Evolutionary conservation across 2,113 vertebrate genomes (phyloP).

Genomic region (Amphiprion percula): DNA sequence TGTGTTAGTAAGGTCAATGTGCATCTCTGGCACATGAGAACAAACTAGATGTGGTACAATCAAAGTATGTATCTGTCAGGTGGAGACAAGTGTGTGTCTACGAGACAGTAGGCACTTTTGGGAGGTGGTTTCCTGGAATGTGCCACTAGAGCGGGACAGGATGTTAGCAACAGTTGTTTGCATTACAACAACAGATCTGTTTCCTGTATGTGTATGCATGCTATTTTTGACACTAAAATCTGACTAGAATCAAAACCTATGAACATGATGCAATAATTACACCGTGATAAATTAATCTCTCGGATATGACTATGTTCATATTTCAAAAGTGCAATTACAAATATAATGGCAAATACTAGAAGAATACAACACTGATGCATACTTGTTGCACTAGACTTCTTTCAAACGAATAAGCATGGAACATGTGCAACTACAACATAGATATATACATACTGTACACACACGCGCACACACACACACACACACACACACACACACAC

Average conservation of each 20-base stretch:
- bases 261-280: background rate
- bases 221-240: conserved; percentile 57
- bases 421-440: background rate
- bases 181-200: conserved; percentile 78
- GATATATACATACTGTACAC: no score
- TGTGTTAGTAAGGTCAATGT: conserved; percentile 24
- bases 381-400: conserved; percentile 21
- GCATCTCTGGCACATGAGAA: conserved; percentile 41
- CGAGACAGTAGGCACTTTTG: conserved; percentile 63
- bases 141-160: conserved; percentile 82
- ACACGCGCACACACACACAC: no score
- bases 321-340: background rate
- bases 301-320: background rate
- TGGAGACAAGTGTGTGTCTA: conserved; percentile 13
- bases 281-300: background rate
- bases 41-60: conserved; percentile 51
- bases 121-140: conserved; percentile 84
- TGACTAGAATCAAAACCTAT: conserved; percentile 40
- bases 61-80: conserved; percentile 32
- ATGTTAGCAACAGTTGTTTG: conserved; percentile 82
- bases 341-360: background rate
- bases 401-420: conserved; percentile 16
- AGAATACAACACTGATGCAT: background rate
- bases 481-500: no score
- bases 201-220: conserved; percentile 76